Conservation (phyloP, 2,797 vertebrate genomes). For the Leontopithecus rosalia region DNA sequence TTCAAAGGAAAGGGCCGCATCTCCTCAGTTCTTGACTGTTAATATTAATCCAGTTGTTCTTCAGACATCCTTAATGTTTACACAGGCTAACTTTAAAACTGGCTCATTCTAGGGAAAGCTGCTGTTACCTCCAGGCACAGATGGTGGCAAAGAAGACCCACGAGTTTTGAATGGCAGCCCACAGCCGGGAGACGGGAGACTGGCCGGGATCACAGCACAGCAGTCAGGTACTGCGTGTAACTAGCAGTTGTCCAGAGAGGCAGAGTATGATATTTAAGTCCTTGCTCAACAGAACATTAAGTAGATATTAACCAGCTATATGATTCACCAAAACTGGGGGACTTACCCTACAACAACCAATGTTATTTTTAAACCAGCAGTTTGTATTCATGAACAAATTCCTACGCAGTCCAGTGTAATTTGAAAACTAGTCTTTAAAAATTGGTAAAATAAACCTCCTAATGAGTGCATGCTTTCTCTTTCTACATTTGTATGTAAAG, state of each 20-base stretch:
- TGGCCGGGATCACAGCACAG: slow-evolving; percentile 81
- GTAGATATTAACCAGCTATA: not conserved
- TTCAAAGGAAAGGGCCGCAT: not conserved
- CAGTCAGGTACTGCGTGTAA: slow-evolving; percentile 85
- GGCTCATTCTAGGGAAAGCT: slow-evolving; percentile 86
- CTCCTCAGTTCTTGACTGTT: not conserved
- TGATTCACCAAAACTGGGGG: not conserved
- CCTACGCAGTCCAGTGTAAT: not conserved
- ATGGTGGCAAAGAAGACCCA: slow-evolving; percentile 85
- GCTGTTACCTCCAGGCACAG: slow-evolving; percentile 87
- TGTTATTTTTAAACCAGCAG: not conserved
- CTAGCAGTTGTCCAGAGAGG: not conserved
- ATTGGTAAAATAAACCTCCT: not conserved
- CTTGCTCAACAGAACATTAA: not conserved
- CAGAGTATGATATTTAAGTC: not conserved
- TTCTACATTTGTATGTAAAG: not conserved
- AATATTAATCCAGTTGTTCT: not conserved
- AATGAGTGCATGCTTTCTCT: not conserved
- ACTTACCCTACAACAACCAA: not conserved
- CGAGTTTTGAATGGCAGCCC: slow-evolving; percentile 83
- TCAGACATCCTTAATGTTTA: not conserved
- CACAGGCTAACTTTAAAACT: not conserved
- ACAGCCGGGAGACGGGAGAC: slow-evolving; percentile 81
- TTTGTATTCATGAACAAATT: not conserved
- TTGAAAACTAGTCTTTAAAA: not conserved